phyloP scores from a whole-genome alignment of 2,888 invertebrate species.

The Latheticus oryzae region DNA sequence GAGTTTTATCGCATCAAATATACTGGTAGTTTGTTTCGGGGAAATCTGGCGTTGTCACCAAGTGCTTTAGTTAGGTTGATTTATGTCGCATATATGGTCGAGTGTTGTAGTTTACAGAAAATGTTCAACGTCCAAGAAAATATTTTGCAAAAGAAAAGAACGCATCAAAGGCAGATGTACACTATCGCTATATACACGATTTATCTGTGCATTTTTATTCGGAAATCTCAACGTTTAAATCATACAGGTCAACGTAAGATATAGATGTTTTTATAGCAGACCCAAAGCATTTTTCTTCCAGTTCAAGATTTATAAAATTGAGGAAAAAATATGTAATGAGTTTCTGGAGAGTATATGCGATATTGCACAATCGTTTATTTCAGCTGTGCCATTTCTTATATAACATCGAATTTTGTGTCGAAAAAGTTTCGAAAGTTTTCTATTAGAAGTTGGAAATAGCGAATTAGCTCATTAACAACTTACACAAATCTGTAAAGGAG shows the following conservation, averaged over 20 bases:
- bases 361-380: slow-evolving; percentile 15
- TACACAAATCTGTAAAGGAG: slow-evolving; percentile 17
- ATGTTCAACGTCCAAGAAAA: slow-evolving; percentile 41
- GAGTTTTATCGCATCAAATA: slow-evolving; percentile 48
- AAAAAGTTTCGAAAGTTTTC: no score
- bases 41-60: slow-evolving; percentile 61
- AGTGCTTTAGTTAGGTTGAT: slow-evolving; percentile 59
- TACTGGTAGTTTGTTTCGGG: slow-evolving; percentile 59
- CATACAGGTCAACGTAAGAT: slow-evolving; percentile 28
- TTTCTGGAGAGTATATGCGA: neutral
- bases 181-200: slow-evolving; percentile 21
- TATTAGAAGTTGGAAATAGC: no score
- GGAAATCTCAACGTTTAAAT: no score
- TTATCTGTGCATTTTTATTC: slow-evolving; percentile 40
- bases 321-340: slow-evolving; percentile 7
- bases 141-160: slow-evolving; percentile 21
- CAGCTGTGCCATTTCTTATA: slow-evolving; percentile 13
- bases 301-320: slow-evolving; percentile 14
- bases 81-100: slow-evolving; percentile 59
- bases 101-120: slow-evolving; percentile 58
- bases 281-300: slow-evolving; percentile 12
- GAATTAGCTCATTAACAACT: slow-evolving; percentile 25
- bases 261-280: slow-evolving; percentile 24
- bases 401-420: no score
- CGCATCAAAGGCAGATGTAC: slow-evolving; percentile 33